A percentile compares a stretch with the other conserved stretches of the same genome.
These are phyloP conservation scores for Drosophila anomelani DNA, from an alignment of 2,888 invertebrate species.

Conservation along the genomic window DNA sequence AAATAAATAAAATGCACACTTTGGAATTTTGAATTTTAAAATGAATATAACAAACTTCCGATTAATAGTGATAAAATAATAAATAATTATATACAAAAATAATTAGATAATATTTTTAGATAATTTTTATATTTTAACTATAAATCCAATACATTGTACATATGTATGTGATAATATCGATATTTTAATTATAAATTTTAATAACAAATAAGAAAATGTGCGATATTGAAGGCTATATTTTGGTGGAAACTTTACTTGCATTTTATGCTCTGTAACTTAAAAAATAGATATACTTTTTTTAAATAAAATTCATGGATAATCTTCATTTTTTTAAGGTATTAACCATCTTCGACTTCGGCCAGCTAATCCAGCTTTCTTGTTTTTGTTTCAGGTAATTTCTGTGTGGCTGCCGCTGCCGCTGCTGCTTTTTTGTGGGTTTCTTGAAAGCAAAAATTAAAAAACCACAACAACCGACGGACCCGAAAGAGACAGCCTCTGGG, in stretches of 20 bases:
- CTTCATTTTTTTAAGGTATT: background rate
- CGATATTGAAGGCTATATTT: too few relatives aligned
- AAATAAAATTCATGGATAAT: too few relatives aligned
- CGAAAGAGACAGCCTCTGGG: slow-evolving; percentile 21
- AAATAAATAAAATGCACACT: background rate
- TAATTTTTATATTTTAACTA: too few relatives aligned
- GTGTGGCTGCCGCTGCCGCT: slow-evolving; percentile 21
- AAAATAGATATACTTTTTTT: too few relatives aligned
- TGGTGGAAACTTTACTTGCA: background rate
- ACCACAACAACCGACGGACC: slow-evolving; percentile 34
- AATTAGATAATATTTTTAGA: too few relatives aligned
- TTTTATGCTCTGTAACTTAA: background rate
- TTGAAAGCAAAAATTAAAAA: slow-evolving; percentile 74
- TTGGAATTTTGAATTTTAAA: background rate
- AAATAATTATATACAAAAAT: too few relatives aligned
- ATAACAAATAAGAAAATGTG: too few relatives aligned
- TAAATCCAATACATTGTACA: too few relatives aligned
- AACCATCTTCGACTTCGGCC: slow-evolving; percentile 8
- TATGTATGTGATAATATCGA: too few relatives aligned
- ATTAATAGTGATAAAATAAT: too few relatives aligned
- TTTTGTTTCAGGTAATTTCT: slow-evolving; percentile 40
- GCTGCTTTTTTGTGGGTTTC: slow-evolving; percentile 60
- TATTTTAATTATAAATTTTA: too few relatives aligned
- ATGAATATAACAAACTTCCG: too few relatives aligned
- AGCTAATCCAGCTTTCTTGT: slow-evolving; percentile 22